Conservation (phyloP, 2,113 vertebrate species). For the Aspiorhynchus laticeps region DNA sequence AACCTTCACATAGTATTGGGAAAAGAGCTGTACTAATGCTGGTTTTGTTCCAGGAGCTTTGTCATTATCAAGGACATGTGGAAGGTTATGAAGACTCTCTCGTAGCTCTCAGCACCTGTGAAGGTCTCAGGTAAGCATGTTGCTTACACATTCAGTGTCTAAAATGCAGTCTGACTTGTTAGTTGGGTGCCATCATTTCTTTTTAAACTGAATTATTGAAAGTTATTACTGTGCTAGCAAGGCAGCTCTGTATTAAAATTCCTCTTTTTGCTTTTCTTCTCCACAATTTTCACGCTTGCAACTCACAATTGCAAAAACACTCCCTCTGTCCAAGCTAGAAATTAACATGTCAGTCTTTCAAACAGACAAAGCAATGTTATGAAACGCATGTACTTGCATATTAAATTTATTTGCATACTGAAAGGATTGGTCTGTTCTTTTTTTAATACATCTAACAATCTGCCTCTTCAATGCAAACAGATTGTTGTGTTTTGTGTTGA, state of each 20-base stretch:
- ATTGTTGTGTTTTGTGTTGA: neutral
- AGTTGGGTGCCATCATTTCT: neutral
- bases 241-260: neutral
- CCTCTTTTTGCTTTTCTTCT: neutral
- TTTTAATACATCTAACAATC: neutral
- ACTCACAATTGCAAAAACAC: no score
- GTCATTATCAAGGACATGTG: conserved; percentile 75
- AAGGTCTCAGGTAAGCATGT: conserved; percentile 72
- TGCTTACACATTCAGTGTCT: neutral
- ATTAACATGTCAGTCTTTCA: no score
- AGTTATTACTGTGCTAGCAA: neutral
- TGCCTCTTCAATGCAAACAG: neutral
- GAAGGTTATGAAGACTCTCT: conserved; percentile 73
- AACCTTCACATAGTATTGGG: neutral
- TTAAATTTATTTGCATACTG: neutral
- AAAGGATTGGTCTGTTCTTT: neutral
- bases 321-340: no score
- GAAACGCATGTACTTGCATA: no score
- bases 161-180: neutral
- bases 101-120: conserved; percentile 75
- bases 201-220: neutral
- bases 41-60: conserved; percentile 61
- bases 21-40: neutral
- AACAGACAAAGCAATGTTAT: no score
- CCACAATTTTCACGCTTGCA: neutral